Conservation (phyloP, 2,113 vertebrate species). For the Gadus macrocephalus region DNA sequence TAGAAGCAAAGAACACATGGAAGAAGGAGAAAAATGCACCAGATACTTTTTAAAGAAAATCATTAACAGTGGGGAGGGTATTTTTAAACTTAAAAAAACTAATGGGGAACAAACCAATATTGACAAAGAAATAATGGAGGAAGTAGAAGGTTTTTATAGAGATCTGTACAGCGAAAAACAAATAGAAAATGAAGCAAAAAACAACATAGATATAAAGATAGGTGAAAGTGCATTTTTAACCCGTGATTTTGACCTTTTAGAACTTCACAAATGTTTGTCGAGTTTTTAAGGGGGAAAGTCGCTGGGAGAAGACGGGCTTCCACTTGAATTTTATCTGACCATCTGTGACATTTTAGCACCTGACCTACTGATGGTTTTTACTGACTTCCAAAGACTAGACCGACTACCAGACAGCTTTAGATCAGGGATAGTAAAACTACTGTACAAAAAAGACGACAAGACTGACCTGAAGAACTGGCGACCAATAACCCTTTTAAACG, state of each 20-base stretch:
- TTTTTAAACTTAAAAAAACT: no score
- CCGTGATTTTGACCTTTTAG: conserved; percentile 4
- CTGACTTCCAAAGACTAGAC: no score
- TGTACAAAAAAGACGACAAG: conserved; percentile 3
- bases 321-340: background rate
- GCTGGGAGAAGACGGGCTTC: background rate
- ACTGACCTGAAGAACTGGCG: no score
- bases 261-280: background rate
- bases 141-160: no score
- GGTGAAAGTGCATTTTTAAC: conserved; percentile 1
- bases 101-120: background rate
- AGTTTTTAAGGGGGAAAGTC: background rate
- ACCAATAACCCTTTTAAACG: conserved; percentile 18
- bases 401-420: background rate
- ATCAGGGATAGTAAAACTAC: background rate
- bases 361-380: no score
- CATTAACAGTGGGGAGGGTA: background rate
- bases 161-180: background rate
- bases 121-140: background rate
- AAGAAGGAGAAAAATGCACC: conserved; percentile 18
- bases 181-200: background rate
- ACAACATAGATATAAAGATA: background rate
- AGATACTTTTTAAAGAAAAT: conserved; percentile 27
- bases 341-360: conserved; percentile 33
- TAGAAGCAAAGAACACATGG: background rate